Evolutionary conservation across 2,888 invertebrate genomes (phyloP).

Genomic region (Drosophila austrosaltans): DNA sequence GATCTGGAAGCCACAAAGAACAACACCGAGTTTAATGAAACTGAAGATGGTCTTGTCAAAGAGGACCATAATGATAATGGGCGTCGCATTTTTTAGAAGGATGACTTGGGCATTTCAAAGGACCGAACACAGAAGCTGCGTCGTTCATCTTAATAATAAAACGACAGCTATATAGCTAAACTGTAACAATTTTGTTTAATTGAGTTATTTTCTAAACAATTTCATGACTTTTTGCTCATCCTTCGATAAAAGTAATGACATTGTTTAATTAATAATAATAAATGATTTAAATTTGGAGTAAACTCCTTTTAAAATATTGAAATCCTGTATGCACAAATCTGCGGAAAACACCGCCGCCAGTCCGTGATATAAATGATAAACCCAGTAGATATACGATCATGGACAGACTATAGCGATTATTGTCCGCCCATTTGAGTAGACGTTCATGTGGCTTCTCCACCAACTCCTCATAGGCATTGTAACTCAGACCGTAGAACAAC

Average conservation of each 20-base stretch:
- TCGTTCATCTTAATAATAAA: not conserved
- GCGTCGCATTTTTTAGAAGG: too few species aligned
- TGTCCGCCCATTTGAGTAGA: constrained; percentile 85
- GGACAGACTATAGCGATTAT: constrained; percentile 86
- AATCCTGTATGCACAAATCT: constrained; percentile 34
- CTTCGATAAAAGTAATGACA: not conserved
- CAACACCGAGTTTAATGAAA: too few species aligned
- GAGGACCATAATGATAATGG: too few species aligned
- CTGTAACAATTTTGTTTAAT: not conserved
- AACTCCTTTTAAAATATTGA: constrained; percentile 33
- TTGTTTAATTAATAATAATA: not conserved
- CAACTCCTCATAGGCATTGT: constrained; percentile 84
- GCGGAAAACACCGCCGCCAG: constrained; percentile 35
- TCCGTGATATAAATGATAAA: constrained; percentile 73
- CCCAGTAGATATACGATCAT: constrained; percentile 87
- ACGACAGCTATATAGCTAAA: not conserved
- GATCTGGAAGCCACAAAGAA: too few species aligned
- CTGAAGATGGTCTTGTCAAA: too few species aligned
- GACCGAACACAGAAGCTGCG: too few species aligned
- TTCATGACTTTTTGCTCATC: not conserved
- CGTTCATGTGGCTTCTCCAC: constrained; percentile 2
- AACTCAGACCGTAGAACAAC: constrained; percentile 57
- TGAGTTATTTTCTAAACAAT: constrained; percentile 1
- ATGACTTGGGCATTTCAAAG: too few species aligned
- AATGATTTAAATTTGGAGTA: constrained; percentile 36